These are phyloP conservation scores for Notodonta ziczac DNA, from an alignment of 2,888 invertebrate genomes.

Conservation along the genomic window DNA sequence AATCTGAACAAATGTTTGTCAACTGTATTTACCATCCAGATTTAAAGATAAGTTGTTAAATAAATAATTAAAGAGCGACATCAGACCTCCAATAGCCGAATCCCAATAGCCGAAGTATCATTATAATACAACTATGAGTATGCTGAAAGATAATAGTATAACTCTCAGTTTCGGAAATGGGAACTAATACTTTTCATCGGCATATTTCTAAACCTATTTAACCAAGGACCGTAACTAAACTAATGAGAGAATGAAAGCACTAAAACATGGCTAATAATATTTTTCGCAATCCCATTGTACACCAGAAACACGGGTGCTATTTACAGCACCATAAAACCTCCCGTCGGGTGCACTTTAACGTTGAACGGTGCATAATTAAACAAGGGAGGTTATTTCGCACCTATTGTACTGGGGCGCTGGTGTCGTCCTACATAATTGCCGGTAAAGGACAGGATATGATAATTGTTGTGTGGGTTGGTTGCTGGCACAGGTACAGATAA, in stretches of 20 bases:
- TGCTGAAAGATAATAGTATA: too few species aligned
- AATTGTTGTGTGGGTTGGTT: slow-evolving; percentile 24
- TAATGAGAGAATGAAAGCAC: slow-evolving; percentile 9
- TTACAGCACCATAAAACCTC: slow-evolving; percentile 52
- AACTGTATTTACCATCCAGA: background rate
- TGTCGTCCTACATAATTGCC: slow-evolving; percentile 40
- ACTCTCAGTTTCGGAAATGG: too few species aligned
- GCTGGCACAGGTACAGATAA: slow-evolving; percentile 5
- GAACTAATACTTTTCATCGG: too few species aligned
- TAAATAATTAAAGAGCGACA: background rate
- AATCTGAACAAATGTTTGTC: slow-evolving; percentile 8
- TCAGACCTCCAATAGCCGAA: background rate
- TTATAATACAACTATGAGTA: too few species aligned
- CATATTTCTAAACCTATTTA: too few species aligned
- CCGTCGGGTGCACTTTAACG: slow-evolving; percentile 56
- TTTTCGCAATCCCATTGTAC: slow-evolving; percentile 31
- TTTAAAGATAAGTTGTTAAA: background rate
- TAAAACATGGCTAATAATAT: slow-evolving; percentile 13
- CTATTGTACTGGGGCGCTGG: slow-evolving; percentile 32
- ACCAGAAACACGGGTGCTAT: slow-evolving; percentile 32
- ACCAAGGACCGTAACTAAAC: too few species aligned
- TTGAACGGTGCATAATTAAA: slow-evolving; percentile 65
- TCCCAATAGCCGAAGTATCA: background rate
- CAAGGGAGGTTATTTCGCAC: slow-evolving; percentile 42
- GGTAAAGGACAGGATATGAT: slow-evolving; percentile 32